Evolutionary conservation across 2,113 vertebrate species (phyloP), one percentile per base, ranked within the genome.

Genomic region (Neodontobutis hainanensis): DNA sequence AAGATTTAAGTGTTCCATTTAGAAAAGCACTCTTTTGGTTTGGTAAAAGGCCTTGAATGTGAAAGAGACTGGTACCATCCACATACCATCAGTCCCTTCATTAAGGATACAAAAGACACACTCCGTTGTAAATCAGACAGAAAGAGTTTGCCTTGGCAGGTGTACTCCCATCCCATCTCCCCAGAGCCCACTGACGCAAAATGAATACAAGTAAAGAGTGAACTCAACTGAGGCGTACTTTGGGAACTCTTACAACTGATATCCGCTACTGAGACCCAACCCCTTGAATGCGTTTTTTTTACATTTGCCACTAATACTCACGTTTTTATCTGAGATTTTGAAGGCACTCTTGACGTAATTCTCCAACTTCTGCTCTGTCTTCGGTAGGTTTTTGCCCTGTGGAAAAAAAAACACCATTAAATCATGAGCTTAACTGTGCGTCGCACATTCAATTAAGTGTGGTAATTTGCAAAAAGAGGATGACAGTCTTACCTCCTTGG

Each of bases 341-440:
- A 88, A 92, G 60, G 79, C 46, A 63, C 66, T 89, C 76, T 8
- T 91, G 63, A 91, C 88, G 40, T 73, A 93, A 56, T 94, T 94
- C 76, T 93, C 92, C 82, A 94, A 92, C 78, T 93, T 94, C 85
- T 92, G 91, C 78, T 93, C 91, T 0, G 91, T 91, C 85, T 92
- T 94, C 19, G 93, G 93, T 19, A 93, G 78, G 2, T 87, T 47
- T 61, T 83, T 92, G 5, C 92, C 91, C 93, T 93, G 78, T 27
- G 3, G 19, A 27, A 65, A 34, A 40, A 56, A 85, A 47, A 65
- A 51, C 34, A 35, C 7, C 49, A 8, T 70, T 70, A 70, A 71
- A 62, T 86, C 71, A 78, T 51, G 47, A 61, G 61, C 48, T 69
- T 51, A 51, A 52, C 9, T 14, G 4, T 0, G 38, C 12, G 16